Percentiles rank a stretch among this genome's conserved stretches.
phyloP scores from a whole-genome alignment of 2,888 invertebrate species.

The Hermodice carunculata region DNA sequence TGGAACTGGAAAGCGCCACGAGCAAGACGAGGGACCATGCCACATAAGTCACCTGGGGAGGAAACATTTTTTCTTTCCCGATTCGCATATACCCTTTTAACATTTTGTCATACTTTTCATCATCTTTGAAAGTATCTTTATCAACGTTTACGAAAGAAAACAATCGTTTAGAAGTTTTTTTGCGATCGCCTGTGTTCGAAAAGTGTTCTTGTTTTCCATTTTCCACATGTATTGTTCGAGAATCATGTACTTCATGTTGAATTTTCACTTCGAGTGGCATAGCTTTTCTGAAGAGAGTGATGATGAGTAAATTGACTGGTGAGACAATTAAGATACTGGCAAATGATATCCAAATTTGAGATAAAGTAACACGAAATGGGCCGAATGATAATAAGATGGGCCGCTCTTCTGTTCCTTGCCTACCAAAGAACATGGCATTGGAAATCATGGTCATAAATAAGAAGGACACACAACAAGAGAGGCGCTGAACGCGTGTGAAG shows the following conservation, averaged over 20 bases:
- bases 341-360: conserved; percentile 44
- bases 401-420: conserved; percentile 21
- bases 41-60: neutral
- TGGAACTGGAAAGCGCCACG: neutral
- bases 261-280: conserved; percentile 21
- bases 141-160: too few species aligned
- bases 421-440: conserved; percentile 47
- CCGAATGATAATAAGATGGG: conserved; percentile 40
- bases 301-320: conserved; percentile 43
- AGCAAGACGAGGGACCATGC: neutral
- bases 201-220: too few species aligned
- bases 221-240: too few species aligned
- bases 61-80: too few species aligned
- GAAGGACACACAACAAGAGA: conserved; percentile 46
- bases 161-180: too few species aligned
- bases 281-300: conserved; percentile 41
- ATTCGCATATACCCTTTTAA: too few species aligned
- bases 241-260: conserved; percentile 11
- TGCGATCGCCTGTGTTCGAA: too few species aligned
- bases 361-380: conserved; percentile 40
- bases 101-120: too few species aligned
- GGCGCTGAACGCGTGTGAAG: conserved; percentile 64
- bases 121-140: too few species aligned
- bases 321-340: conserved; percentile 40
- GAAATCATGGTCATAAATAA: conserved; percentile 51